phyloP scores from a whole-genome alignment of 2,888 invertebrate genomes.

The Tineola bisselliella region DNA sequence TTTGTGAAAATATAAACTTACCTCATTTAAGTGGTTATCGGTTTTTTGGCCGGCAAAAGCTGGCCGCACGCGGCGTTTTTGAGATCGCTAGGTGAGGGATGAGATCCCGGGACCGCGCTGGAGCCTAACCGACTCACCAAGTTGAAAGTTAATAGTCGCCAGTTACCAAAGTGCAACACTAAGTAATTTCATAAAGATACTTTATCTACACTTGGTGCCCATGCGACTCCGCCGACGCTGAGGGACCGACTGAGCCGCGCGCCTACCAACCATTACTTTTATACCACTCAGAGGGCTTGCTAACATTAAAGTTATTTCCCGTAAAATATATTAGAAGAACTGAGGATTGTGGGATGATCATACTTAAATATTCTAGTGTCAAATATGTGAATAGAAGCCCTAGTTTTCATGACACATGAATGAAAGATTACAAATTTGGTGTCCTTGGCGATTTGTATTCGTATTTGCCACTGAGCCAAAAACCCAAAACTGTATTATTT shows the following conservation, averaged over 20 bases:
- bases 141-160: neutral
- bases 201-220: conserved; percentile 4
- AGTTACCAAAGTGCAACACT: neutral
- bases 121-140: neutral
- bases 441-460: neutral
- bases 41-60: neutral
- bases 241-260: conserved; percentile 46
- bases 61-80: neutral
- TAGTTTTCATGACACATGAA: neutral
- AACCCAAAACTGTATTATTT: neutral
- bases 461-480: neutral
- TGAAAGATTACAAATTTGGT: neutral
- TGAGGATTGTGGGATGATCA: neutral
- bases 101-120: neutral
- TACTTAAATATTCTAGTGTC: neutral
- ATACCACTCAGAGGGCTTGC: conserved; percentile 27
- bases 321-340: neutral
- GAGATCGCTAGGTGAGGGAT: neutral
- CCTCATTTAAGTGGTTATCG: neutral
- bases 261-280: conserved; percentile 44
- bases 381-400: neutral
- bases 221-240: conserved; percentile 7
- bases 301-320: conserved; percentile 8
- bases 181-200: neutral
- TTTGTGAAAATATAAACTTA: neutral